Percentiles rank a stretch among this genome's conserved stretches.
phyloP scores from a whole-genome alignment of 30 jellyfish, hydroid and myxozoan genomes.

The Aurelia sp. region DNA sequence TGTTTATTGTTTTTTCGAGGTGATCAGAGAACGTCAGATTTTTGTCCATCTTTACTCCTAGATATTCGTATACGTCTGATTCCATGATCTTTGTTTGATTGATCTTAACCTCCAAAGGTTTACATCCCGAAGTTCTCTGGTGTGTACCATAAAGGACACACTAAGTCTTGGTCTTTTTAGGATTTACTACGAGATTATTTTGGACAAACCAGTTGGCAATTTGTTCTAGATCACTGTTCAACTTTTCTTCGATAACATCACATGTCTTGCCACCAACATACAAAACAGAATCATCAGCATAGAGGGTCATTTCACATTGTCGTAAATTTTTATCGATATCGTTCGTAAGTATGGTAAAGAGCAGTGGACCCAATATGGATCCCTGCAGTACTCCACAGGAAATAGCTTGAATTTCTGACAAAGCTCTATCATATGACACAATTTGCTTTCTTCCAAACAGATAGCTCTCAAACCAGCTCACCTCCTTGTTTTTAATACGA shows the following conservation, averaged over 20 bases:
- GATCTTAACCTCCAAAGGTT: too few species aligned
- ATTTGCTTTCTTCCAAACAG: too few species aligned
- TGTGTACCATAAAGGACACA: background rate
- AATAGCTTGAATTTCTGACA: slow-evolving; percentile 25
- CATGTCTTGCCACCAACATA: too few species aligned
- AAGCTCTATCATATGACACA: too few species aligned
- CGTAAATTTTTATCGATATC: background rate
- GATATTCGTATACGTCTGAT: slow-evolving; percentile 48
- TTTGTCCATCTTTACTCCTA: slow-evolving; percentile 71
- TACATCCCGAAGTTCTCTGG: too few species aligned
- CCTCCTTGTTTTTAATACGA: too few species aligned
- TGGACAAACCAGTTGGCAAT: slow-evolving; percentile 58
- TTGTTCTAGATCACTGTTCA: slow-evolving; percentile 47
- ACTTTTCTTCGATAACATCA: slow-evolving; percentile 10
- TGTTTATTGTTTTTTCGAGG: slow-evolving; percentile 18
- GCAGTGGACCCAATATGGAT: slow-evolving; percentile 16
- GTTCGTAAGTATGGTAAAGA: slow-evolving; percentile 33
- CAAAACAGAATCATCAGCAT: too few species aligned
- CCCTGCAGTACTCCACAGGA: slow-evolving; percentile 20
- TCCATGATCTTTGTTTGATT: slow-evolving; percentile 11
- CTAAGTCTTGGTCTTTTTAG: slow-evolving; percentile 36
- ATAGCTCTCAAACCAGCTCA: too few species aligned
- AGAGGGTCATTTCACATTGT: too few species aligned
- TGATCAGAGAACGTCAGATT: slow-evolving; percentile 57
- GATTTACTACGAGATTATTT: slow-evolving; percentile 41